Base-by-base conservation (phyloP, 2,113 vertebrate species). In the Globicephala melas region DNA sequence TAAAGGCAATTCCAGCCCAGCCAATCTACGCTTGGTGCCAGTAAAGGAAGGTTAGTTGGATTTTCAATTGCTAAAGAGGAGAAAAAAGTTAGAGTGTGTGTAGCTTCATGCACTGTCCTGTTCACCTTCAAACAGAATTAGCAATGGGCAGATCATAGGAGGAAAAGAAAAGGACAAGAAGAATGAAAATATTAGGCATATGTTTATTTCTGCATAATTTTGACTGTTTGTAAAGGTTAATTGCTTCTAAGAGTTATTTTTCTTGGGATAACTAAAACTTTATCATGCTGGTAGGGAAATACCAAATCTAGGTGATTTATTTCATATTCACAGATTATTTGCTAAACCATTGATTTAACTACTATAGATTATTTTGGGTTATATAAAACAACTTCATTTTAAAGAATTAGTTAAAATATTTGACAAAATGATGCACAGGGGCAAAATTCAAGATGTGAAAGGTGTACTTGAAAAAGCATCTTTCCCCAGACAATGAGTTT, bases 211-310 rank as follows among this genome's bases (percentile, higher is more conserved):
- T 68, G 26, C 6, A 47, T 68, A 74, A 60, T 89, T 86, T 47
- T 86, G 4, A 89, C 60, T 76, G 3, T 85, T 41, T 85, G n/a
- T 92, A 68, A 86, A 28, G 44, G 68, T 65, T 36, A 89, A 11
- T 83, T 88, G 79, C 33, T 90, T 88, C 3, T 77, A 65, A 77
- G 18, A 60, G 28, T 92, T 74, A 94, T 38, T 97, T 96, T 91
- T 96, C 47, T 71, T 80, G 20, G 15, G 15, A 31, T 89, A 86
- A 11, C 55, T 85, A 63, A 89, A 70, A 58, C 50, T 23, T 55
- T 91, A 17, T 89, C 31, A 14, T 36, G 8, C 55, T 89, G 41
- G 38, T 50, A 60, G 67, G 20, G 47, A 53, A 94, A 82, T 65
- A 76, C 14, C 82, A 87, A 83, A 89, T 80, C 41, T 31, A n/a